Base-by-base conservation (phyloP, 2,888 invertebrate species). In the Limulus polyphemus region DNA sequence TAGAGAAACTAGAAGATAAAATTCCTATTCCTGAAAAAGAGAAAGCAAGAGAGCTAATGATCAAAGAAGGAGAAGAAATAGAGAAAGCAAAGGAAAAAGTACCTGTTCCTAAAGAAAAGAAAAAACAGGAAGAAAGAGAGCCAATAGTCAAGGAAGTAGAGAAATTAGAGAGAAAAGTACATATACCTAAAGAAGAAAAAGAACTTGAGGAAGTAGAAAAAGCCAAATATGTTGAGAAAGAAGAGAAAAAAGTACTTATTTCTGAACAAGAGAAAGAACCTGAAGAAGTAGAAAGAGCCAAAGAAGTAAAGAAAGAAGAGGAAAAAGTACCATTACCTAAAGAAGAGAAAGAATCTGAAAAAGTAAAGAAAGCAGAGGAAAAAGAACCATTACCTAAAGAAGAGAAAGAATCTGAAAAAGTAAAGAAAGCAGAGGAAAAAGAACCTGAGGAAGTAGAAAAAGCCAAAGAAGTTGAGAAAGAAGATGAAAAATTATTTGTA, bases 181-280 rank as follows among this genome's bases (percentile, higher is more conserved):
- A 3, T 32, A 5, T 5, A 32, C 32, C 48, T 55, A 14, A 55
- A 47, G 48, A 60, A 55, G 14, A n/a, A 10, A 55, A 60, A 56
- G 47, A n/a, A 2, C 32, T 11, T 46, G 32, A 16, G 14, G 56
- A n/a, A n/a, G 51, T n/a, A 56, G n/a, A 7, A 47, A 16, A 4
- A 60, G 46, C 16, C 47, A 14, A 47, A 51, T 2, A 10, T 1
- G 17, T 47, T 47, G 32, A 56, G 32, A 47, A 60, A 51, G 47
- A 17, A 7, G 54, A 61, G 32, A 48, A 32, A n/a, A 48, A 12
- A 47, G 46, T 56, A 50, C 50, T 56, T 11, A 9, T 61, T 12
- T 48, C 13, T 54, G 56, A 57, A 57, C 48, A 57, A 54, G 49
- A 56, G 32, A 32, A 49, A 11, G 11, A 1, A 51, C 56, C 51